Conservation (phyloP, 2,797 vertebrate species). For the Melanogrammus aeglefinus region DNA sequence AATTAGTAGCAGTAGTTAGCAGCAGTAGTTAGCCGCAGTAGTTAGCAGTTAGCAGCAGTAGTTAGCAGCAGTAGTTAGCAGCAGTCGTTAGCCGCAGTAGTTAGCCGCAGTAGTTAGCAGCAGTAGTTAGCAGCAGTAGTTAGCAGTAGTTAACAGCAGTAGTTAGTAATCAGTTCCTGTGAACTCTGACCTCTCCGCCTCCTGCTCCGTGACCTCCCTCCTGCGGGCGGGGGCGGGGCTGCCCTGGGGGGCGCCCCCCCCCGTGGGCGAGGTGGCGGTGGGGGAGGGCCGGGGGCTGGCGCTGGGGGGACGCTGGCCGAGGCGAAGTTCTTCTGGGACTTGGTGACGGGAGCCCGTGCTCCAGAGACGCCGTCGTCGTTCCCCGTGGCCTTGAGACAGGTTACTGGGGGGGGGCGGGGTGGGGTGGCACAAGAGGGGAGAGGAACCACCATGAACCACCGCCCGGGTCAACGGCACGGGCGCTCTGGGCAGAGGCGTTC, state of each 20-base stretch:
- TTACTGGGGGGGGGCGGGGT: constrained; percentile 72
- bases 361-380: constrained; percentile 73
- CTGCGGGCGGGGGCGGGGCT: constrained; percentile 52
- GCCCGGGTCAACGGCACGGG: no score
- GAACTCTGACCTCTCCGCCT: constrained; percentile 85
- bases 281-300: constrained; percentile 70
- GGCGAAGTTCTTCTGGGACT: constrained; percentile 85
- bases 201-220: constrained; percentile 88
- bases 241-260: constrained; percentile 65
- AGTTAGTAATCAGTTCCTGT: neutral
- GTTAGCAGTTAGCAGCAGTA: no score
- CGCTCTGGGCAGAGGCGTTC: no score
- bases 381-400: constrained; percentile 81
- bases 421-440: no score
- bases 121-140: no score
- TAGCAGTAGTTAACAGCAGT: no score
- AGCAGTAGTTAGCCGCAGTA: no score
- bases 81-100: no score
- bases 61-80: no score
- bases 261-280: constrained; percentile 42
- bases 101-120: no score
- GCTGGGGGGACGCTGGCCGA: constrained; percentile 66
- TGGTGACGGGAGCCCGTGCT: constrained; percentile 73
- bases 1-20: no score
- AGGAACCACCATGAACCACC: no score